A percentile compares a stretch with the other conserved stretches of the same genome.
Evolutionary conservation across 37 sponge, comb jelly and placozoan genomes (phyloP).

Genomic region (Theonella swinhoei): DNA sequence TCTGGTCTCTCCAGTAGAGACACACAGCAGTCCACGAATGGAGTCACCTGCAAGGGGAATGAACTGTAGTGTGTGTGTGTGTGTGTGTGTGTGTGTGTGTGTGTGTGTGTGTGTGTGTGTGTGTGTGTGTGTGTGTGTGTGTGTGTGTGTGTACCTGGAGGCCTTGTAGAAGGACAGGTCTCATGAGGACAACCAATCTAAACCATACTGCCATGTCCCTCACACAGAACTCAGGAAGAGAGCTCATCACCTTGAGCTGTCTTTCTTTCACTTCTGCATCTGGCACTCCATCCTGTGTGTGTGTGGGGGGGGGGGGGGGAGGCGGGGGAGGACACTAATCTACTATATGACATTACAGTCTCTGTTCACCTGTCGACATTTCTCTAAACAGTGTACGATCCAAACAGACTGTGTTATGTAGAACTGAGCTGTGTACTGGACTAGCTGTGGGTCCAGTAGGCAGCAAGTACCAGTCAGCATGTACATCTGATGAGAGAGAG

Average conservation of each 20-base stretch:
- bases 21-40: constrained; percentile 85
- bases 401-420: constrained; percentile 83
- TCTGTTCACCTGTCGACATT: constrained; percentile 54
- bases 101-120: neutral
- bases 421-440: constrained; percentile 64
- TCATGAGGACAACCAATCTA: constrained; percentile 45
- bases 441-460: constrained; percentile 74
- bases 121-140: neutral
- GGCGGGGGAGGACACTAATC: neutral
- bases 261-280: constrained; percentile 17
- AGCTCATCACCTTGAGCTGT: constrained; percentile 23
- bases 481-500: constrained; percentile 35
- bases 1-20: constrained; percentile 74
- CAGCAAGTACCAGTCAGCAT: constrained; percentile 32
- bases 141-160: constrained; percentile 41
- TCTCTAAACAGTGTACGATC: constrained; percentile 63
- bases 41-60: constrained; percentile 51
- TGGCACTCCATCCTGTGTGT: constrained; percentile 22
- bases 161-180: constrained; percentile 58
- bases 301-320: no score
- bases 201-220: constrained; percentile 87
- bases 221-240: constrained; percentile 55
- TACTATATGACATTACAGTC: no score
- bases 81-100: neutral
- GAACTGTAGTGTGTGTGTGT: neutral